These are phyloP conservation scores for Bambusicola thoracicus DNA, from an alignment of 2,113 vertebrate genomes.

Conservation along the genomic window DNA sequence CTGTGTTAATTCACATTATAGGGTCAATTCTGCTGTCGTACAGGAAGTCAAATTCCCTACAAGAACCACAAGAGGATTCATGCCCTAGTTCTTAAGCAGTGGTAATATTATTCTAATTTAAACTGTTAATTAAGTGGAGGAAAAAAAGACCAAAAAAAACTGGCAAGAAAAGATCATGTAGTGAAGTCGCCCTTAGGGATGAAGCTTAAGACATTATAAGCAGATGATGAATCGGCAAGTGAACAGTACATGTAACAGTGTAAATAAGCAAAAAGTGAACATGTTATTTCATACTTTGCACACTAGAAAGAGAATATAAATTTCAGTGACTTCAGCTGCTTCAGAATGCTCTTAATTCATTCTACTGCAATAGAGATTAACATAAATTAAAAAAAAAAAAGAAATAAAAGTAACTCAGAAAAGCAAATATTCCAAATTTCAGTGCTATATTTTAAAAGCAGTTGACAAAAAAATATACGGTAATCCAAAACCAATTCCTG, in stretches of 20 bases:
- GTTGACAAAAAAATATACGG: neutral
- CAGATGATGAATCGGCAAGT: neutral
- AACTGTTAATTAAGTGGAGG: neutral
- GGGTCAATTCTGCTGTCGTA: neutral
- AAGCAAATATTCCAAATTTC: neutral
- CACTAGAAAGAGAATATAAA: neutral
- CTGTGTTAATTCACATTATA: neutral
- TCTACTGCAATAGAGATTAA: neutral
- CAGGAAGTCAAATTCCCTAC: neutral
- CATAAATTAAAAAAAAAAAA: neutral
- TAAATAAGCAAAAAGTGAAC: neutral
- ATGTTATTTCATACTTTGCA: neutral
- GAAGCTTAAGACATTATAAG: neutral
- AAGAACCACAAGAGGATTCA: neutral
- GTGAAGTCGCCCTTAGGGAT: neutral
- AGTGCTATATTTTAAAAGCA: neutral
- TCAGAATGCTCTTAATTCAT: neutral
- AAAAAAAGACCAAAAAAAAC: neutral
- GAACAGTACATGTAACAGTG: neutral
- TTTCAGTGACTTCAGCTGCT: neutral
- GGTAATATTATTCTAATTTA: neutral
- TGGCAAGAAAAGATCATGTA: neutral
- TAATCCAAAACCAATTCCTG: constrained; percentile 46
- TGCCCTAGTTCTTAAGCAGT: neutral
- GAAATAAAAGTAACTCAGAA: neutral